Evolutionary conservation across 2,888 invertebrate genomes (phyloP), one percentile per base, ranked within the genome.

Genomic region (Cataglyphis albicans): DNA sequence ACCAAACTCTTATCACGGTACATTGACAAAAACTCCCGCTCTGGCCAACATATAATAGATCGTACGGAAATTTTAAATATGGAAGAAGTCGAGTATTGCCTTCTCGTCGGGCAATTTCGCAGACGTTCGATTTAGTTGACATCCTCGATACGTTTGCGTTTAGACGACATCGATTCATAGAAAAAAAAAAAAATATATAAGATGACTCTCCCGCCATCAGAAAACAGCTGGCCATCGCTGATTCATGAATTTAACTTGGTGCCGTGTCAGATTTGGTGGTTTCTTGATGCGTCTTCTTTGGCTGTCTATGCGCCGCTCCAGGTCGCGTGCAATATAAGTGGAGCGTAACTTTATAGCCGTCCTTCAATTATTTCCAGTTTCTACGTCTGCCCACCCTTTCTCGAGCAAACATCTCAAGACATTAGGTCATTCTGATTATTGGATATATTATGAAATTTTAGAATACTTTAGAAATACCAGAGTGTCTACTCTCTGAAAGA

Each of bases 281-380:
- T 92, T 91, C 90, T 92, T 92, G 92, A 93, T 90, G 91, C 90
- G 78, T 35, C 48, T 38, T 81, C 48, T 59, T 44, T 64, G 78
- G 72, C 85, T 84, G 81, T 83, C 78, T 83, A 7, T 21, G 57
- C 73, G 52, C 67, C 55, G 74, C 72, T 73, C 9, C 38, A 35
- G 15, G 57, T 57, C 61, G 25, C 72, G 44, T 67, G 84, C 73
- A 7, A n/a, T 52, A 89, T 83, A 87, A 89, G 86, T 88, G 84
- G 84, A 86, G 84, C 84, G 80, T 85, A 72, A 83, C 87, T 90
- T 90, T 88, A 90, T 87, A 88, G 85, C 81, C 84, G 92, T 91
- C 92, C 92, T 93, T 93, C 90, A 90, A 92, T 92, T 92, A 92
- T 92, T 92, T 91, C 89, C 91, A 92, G 90, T 89, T 90, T 87